phyloP scores from a whole-genome alignment of 1,140 invertebrate species.

The Cydia fagiglandana region DNA sequence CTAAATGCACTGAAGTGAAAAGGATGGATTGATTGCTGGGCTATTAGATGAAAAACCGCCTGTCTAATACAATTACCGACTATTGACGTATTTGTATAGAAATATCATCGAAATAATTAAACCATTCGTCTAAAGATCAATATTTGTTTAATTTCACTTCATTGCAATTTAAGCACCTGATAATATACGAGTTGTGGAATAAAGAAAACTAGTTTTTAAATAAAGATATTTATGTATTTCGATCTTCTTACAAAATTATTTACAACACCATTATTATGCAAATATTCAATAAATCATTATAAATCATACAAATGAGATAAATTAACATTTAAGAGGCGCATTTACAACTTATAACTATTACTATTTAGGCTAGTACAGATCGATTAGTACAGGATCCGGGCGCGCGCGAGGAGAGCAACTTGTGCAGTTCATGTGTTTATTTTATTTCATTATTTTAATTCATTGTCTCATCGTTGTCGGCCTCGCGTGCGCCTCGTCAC shows the following conservation, averaged over 20 bases:
- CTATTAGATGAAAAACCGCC: no score
- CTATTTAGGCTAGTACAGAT: constrained; percentile 49
- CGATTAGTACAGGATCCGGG: constrained; percentile 44
- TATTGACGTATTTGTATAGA: no score
- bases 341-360: constrained; percentile 57
- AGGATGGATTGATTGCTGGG: no score
- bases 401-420: background rate
- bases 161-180: no score
- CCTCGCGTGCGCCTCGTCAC: background rate
- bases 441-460: background rate
- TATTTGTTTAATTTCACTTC: no score
- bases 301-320: constrained; percentile 74
- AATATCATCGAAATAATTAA: no score
- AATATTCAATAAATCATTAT: constrained; percentile 66
- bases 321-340: constrained; percentile 62
- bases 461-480: background rate
- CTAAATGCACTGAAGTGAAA: no score
- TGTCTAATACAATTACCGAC: no score
- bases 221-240: constrained; percentile 76
- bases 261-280: constrained; percentile 75
- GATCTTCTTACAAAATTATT: constrained; percentile 77
- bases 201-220: constrained; percentile 56
- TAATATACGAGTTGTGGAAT: no score
- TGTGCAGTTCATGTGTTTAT: background rate
- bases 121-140: no score